Conservation (phyloP, 1,140 invertebrate genomes). For the Metopolophium dirhodum region DNA sequence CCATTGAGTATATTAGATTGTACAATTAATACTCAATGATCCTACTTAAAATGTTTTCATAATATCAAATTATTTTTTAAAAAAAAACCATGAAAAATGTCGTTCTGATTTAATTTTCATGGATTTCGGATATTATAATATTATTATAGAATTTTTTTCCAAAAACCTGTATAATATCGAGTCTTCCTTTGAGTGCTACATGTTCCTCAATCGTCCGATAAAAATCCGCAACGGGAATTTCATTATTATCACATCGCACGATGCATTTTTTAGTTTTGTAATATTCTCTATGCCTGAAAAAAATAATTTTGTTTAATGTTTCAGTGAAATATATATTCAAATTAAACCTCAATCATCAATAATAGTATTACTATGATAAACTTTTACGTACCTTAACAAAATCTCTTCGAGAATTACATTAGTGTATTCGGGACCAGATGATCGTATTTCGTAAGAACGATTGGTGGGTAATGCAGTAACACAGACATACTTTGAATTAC, state of each 20-base stretch:
- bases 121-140: neutral
- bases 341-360: neutral
- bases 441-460: constrained; percentile 31
- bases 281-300: constrained; percentile 37
- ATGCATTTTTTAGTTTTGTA: constrained; percentile 44
- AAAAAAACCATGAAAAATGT: neutral
- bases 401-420: constrained; percentile 35
- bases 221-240: constrained; percentile 13
- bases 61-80: neutral
- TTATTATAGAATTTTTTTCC: neutral
- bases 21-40: too few relatives aligned
- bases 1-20: too few relatives aligned
- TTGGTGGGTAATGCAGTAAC: neutral
- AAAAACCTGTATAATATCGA: neutral
- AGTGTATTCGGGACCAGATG: neutral
- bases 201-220: constrained; percentile 29
- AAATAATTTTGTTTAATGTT: neutral
- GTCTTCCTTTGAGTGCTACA: constrained; percentile 2
- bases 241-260: constrained; percentile 34
- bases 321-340: neutral
- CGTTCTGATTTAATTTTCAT: neutral
- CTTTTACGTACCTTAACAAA: constrained; percentile 19
- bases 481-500: neutral
- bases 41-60: neutral
- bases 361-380: neutral